Conservation (phyloP, 1,140 invertebrate genomes). For the Epicauta chinensis region DNA sequence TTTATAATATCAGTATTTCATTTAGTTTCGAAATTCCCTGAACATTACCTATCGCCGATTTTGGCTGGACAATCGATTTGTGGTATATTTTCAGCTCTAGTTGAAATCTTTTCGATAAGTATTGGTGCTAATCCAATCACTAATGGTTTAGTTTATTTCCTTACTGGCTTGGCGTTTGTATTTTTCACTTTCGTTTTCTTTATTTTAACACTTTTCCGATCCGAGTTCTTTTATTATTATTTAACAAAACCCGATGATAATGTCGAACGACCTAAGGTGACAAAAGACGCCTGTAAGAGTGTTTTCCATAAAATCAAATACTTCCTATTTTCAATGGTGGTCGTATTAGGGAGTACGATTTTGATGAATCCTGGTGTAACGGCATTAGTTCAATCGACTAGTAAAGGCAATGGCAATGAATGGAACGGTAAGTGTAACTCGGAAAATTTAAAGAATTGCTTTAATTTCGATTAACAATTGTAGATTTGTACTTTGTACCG, state of each 20-base stretch:
- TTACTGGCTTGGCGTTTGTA: slow-evolving; percentile 2
- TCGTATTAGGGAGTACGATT: not conserved
- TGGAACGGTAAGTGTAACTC: slow-evolving; percentile 9
- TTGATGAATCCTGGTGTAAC: slow-evolving; percentile 14
- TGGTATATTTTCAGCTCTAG: slow-evolving; percentile 1
- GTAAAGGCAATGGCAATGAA: slow-evolving; percentile 9
- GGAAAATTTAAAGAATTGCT: not conserved
- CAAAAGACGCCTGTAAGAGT: not conserved
- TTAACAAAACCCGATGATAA: not conserved
- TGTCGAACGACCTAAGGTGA: not conserved
- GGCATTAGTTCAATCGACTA: slow-evolving; percentile 1
- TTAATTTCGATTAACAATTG: slow-evolving; percentile 1
- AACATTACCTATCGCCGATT: not conserved
- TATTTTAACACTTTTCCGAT: not conserved
- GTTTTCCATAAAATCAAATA: slow-evolving; percentile 1
- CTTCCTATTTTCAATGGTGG: slow-evolving; percentile 3
- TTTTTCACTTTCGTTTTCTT: slow-evolving; percentile 4
- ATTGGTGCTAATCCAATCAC: not conserved
- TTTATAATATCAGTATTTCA: slow-evolving; percentile 1
- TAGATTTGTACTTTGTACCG: slow-evolving; percentile 7
- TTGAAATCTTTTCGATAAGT: slow-evolving; percentile 4
- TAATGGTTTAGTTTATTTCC: slow-evolving; percentile 6
- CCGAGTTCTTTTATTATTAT: slow-evolving; percentile 4
- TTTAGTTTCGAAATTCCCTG: not conserved
- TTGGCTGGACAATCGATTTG: slow-evolving; percentile 5